Base-by-base conservation (phyloP, 2,888 invertebrate genomes). In the Agrotis exclamationis region DNA sequence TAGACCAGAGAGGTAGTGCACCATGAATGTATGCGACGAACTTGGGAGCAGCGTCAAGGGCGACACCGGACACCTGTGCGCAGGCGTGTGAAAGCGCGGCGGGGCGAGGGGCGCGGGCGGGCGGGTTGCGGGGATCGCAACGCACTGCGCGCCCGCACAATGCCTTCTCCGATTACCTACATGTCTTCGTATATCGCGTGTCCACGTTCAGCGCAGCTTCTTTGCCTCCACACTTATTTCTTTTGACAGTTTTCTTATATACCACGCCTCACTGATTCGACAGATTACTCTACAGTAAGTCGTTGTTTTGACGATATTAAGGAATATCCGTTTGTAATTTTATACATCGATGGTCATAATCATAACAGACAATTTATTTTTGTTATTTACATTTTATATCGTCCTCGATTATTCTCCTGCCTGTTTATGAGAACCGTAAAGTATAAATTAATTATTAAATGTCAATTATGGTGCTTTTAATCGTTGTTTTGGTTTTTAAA, bases 51-150 rank as follows among this genome's bases (percentile, higher is more conserved):
- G 89, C 93, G 92, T 94, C 95, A 96, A 96, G 95, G 96, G 95
- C 95, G 95, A 95, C 90, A 96, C 85, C 91, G 89, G 94, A 96
- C 95, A 96, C 96, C 95, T 95, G 95, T 93, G 94, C 93, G 94
- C 94, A 91, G 93, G 93, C 94, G 94, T 95, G 95, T 95, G 95
- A 95, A 94, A 95, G 95, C 92, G 93, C 92, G 87, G 84, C 79
- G 79, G 85, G 85, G 78, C 79, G 82, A 83, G 82, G 83, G 83
- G 80, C 72, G 84, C 75, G 77, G 78, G 64, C 22, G 39, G 79
- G 84, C 88, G 86, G 88, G 78, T 75, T 58, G 18, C 57, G 78
- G 85, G 89, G 87, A 89, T 86, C 92, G 95, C 94, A 93, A 95
- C 95, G 96, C 95, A 93, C 93, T 85, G 93, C 94, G 96, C 93